Evolutionary conservation across 2,888 invertebrate species (phyloP).

Genomic region (Callinectes sapidus): DNA sequence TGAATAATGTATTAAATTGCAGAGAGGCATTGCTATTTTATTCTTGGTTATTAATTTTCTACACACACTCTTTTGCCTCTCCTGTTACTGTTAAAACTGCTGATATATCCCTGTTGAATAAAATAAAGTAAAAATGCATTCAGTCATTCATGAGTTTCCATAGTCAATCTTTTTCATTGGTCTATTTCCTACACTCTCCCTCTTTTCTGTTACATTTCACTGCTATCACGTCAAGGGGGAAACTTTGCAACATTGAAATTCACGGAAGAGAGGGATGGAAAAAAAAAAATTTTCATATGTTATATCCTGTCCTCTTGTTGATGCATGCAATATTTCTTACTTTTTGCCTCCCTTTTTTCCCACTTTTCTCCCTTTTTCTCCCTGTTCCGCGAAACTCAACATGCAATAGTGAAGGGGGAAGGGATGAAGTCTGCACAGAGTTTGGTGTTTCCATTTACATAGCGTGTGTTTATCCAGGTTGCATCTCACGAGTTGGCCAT

Average conservation of each 20-base stretch:
- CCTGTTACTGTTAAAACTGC: no score
- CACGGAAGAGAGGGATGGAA: neutral
- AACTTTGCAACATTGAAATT: neutral
- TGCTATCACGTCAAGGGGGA: neutral
- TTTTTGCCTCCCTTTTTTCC: neutral
- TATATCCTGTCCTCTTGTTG: neutral
- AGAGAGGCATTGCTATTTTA: neutral
- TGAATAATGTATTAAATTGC: no score
- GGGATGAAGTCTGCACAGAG: neutral
- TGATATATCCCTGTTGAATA: no score
- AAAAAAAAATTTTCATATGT: neutral
- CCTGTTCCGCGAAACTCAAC: neutral
- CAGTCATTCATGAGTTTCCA: no score
- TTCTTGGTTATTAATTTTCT: neutral
- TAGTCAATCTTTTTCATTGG: neutral
- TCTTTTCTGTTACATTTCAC: neutral
- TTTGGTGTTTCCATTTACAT: neutral
- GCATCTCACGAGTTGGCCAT: neutral
- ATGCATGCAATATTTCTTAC: neutral
- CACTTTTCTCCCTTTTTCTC: neutral
- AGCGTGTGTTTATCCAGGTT: neutral
- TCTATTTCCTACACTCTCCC: neutral
- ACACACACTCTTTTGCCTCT: neutral
- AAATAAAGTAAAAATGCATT: neutral
- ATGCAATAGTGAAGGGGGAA: neutral